Conservation (phyloP, 2,113 vertebrate genomes). For the Oxyruncus cristatus region DNA sequence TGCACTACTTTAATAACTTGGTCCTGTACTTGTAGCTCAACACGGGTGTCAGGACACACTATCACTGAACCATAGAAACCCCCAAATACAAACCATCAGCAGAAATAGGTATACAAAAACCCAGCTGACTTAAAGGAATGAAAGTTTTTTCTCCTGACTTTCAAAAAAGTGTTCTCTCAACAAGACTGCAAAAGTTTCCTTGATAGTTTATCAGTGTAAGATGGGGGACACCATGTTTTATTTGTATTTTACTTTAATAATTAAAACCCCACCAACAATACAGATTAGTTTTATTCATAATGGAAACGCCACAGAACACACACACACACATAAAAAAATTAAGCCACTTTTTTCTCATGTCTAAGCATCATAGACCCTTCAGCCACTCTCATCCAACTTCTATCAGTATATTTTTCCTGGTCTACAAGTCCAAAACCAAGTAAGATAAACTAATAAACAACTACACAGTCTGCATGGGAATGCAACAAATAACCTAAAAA, state of each 20-base stretch:
- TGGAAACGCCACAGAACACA: background rate
- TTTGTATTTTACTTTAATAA: background rate
- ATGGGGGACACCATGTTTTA: background rate
- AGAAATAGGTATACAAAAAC: background rate
- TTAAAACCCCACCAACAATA: background rate
- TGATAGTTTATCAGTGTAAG: background rate
- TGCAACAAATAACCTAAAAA: background rate
- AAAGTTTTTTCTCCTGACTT: background rate
- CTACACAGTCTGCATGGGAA: background rate
- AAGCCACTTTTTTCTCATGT: background rate
- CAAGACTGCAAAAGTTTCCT: background rate
- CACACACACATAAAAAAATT: background rate
- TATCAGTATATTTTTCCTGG: background rate
- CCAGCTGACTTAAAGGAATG: background rate
- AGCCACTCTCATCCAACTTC: background rate
- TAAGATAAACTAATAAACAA: background rate
- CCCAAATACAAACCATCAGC: background rate
- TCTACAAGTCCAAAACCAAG: background rate
- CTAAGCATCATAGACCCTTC: background rate
- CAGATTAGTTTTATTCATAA: background rate
- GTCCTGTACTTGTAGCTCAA: background rate
- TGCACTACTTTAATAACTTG: background rate
- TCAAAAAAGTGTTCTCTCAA: background rate
- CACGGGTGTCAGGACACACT: accelerated
- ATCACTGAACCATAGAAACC: too few species aligned